These are phyloP conservation scores for Eubasilissa splendida DNA, from an alignment of 2,888 invertebrate genomes.

Conservation along the genomic window DNA sequence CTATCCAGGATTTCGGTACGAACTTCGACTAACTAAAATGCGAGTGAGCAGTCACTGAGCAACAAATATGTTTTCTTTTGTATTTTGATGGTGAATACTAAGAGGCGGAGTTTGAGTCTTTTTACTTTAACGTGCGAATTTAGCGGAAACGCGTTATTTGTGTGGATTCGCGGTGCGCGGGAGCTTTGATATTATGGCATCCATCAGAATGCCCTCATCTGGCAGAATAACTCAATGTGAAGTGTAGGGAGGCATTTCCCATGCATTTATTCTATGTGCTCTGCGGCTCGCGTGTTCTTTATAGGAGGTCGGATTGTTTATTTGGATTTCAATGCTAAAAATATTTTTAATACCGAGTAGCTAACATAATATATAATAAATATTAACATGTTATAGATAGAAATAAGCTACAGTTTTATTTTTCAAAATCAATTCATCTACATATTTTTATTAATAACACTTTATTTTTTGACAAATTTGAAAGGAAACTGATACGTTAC, in stretches of 20 bases:
- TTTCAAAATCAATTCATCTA: no score
- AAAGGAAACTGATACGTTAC: no score
- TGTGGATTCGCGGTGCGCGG: slow-evolving; percentile 10
- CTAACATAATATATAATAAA: no score
- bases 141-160: background rate
- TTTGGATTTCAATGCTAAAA: slow-evolving; percentile 46
- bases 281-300: slow-evolving; percentile 52
- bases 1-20: slow-evolving; percentile 13
- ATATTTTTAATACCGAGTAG: background rate
- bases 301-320: slow-evolving; percentile 45
- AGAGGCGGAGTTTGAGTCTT: background rate
- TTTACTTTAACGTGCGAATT: background rate
- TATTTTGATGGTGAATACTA: background rate
- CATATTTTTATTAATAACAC: no score
- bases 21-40: background rate
- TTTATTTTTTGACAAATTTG: no score
- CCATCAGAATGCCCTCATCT: slow-evolving; percentile 55
- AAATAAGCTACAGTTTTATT: no score
- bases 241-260: slow-evolving; percentile 44
- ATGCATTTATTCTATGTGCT: slow-evolving; percentile 55
- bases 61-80: background rate
- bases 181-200: slow-evolving; percentile 54
- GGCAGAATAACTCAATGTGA: slow-evolving; percentile 55
- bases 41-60: background rate
- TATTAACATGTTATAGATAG: no score